Percentiles rank a stretch among this genome's conserved stretches.
Conservation (phyloP, 2,113 vertebrate species). For the Ceuthmochares aereus region DNA sequence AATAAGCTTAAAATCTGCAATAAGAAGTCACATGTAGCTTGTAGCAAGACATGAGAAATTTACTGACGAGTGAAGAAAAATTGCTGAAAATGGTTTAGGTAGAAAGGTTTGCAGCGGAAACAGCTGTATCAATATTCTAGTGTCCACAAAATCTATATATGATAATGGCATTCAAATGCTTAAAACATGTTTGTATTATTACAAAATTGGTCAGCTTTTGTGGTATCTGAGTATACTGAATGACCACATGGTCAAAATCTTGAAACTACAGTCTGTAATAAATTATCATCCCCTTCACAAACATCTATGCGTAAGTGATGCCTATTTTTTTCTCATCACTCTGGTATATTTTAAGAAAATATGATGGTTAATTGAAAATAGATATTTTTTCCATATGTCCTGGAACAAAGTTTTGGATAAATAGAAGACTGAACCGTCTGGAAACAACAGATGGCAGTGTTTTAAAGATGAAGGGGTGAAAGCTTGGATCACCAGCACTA, state of each 20-base stretch:
- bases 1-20: background rate
- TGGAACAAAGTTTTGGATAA: constrained; percentile 55
- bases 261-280: background rate
- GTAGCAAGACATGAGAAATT: background rate
- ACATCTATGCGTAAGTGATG: background rate
- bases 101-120: background rate
- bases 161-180: background rate
- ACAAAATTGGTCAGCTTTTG: background rate
- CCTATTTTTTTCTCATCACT: constrained; percentile 29
- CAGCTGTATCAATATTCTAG: background rate
- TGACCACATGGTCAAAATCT: constrained; percentile 14
- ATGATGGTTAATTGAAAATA: constrained; percentile 59
- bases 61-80: background rate
- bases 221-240: background rate
- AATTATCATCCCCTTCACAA: background rate
- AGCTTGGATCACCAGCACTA: constrained; percentile 20
- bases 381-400: constrained; percentile 61
- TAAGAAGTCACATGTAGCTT: background rate
- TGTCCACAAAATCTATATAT: background rate
- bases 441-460: constrained; percentile 72
- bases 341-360: constrained; percentile 52
- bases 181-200: background rate
- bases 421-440: constrained; percentile 46
- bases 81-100: background rate
- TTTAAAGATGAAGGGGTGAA: constrained; percentile 57